Evolutionary conservation across 2,797 vertebrate genomes (phyloP).

Genomic region (Masticophis lateralis): DNA sequence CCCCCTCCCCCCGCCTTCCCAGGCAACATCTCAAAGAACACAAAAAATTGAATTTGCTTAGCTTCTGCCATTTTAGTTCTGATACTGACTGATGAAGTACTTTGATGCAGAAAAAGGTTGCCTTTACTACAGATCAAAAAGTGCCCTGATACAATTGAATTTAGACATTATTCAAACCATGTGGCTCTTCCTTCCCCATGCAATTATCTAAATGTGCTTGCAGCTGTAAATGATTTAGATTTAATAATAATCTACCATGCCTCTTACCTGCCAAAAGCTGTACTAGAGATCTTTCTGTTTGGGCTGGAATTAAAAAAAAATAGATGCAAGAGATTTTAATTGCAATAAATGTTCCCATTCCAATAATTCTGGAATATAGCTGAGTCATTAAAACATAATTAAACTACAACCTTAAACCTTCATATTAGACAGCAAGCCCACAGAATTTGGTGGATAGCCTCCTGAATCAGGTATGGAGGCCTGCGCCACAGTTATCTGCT

Average conservation of each 20-base stretch:
- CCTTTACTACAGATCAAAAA: neutral
- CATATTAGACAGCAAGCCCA: neutral
- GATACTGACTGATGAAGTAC: neutral
- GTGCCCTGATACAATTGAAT: neutral
- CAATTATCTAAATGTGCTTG: neutral
- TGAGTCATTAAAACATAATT: neutral
- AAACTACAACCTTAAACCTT: neutral
- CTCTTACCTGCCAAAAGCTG: conserved; percentile 93
- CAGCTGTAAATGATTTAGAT: neutral
- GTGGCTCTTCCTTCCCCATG: neutral
- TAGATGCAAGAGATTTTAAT: neutral
- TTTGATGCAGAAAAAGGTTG: neutral
- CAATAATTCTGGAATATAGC: neutral
- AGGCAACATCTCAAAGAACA: neutral
- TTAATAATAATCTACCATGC: neutral
- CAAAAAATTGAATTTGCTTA: neutral
- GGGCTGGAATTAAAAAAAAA: conserved; percentile 76
- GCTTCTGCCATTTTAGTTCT: neutral
- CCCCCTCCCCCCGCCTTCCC: neutral
- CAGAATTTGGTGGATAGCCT: neutral
- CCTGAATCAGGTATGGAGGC: neutral
- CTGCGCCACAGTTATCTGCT: neutral
- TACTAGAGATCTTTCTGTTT: conserved; percentile 94
- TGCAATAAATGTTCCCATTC: neutral
- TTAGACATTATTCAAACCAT: neutral